A percentile compares a stretch with the other conserved stretches of the same genome.
Conservation (phyloP, 2,888 invertebrate species). For the Sicus ferrugineus region DNA sequence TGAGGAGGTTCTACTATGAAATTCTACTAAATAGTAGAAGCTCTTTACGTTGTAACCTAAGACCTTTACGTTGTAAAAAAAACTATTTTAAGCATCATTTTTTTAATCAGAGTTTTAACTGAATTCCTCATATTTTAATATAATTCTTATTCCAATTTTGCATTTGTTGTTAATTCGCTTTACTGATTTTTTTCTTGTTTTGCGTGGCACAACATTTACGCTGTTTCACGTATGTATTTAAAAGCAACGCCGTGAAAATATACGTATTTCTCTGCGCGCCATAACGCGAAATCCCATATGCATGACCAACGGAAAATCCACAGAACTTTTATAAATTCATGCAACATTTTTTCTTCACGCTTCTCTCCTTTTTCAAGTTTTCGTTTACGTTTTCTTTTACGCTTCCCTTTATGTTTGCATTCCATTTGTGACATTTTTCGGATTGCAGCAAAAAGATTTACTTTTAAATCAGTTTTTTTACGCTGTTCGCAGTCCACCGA, state of each 20-base stretch:
- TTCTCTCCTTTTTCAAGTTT: neutral
- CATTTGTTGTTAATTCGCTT: no score
- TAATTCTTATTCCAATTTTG: no score
- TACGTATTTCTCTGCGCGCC: neutral
- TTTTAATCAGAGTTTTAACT: no score
- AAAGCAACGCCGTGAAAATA: neutral
- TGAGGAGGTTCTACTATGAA: no score
- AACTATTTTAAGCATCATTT: no score
- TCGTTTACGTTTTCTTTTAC: constrained; percentile 26
- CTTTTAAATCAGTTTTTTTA: constrained; percentile 13
- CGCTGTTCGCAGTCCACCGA: no score
- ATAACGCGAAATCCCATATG: constrained; percentile 13
- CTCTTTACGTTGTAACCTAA: no score
- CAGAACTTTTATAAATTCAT: constrained; percentile 21
- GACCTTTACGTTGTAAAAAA: no score
- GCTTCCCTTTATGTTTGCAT: constrained; percentile 17
- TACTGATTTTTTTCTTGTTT: neutral
- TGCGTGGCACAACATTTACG: neutral
- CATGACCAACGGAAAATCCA: constrained; percentile 27
- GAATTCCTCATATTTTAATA: no score
- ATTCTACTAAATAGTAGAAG: no score
- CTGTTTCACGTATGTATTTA: neutral
- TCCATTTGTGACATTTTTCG: neutral
- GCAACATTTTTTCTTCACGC: no score
- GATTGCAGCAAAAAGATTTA: constrained; percentile 1